Base-by-base conservation (phyloP, 1,140 invertebrate genomes). In the Monochamus saltuarius region DNA sequence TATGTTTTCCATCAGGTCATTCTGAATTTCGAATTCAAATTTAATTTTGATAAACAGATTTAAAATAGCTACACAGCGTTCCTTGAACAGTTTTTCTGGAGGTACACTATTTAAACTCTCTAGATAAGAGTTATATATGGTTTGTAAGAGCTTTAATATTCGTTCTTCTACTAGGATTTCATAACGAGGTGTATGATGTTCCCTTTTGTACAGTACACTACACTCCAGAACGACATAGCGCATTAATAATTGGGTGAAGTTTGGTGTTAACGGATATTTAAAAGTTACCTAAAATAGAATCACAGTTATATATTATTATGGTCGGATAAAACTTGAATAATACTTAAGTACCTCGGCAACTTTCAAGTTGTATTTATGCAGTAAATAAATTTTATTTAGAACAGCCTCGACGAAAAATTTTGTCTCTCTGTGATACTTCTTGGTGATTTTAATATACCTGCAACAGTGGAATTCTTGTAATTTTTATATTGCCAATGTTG, bases 1-100 rank as follows among this genome's bases (percentile, higher is more conserved):
- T 42, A 56, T 56, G 22, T 43, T 56, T 45, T 56, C 53, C 38
- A 56, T 29, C 4, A 56, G 22, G 11, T 8, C 13, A 56, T 56
- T 40, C 1, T 56, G 19, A 17, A 45, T 6, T 9, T 17, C 38
- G 36, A 45, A 45, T n/a, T 43, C 37, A 11, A 4, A 14, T 34
- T 17, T 56, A 17, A 56, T 56, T 7, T 43, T 37, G 7, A 56
- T 40, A 10, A 56, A 56, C 10, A 56, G 43, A 2, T 45, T 34
- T 9, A 56, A 45, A 10, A 56, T 56, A 14, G 53, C 39, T 16
- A 16, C 34, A 7, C 19, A 22, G 14, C 39, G 45, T 35, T 36
- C 29, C 6, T 45, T 22, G n/a, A 45, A 34, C 11, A 56, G 11
- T 36, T 56, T 29, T 10, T 40, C 45, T 13, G 11, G 13, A 10